phyloP scores from a whole-genome alignment of 2,113 vertebrate species.

The Zosterops lateralis region DNA sequence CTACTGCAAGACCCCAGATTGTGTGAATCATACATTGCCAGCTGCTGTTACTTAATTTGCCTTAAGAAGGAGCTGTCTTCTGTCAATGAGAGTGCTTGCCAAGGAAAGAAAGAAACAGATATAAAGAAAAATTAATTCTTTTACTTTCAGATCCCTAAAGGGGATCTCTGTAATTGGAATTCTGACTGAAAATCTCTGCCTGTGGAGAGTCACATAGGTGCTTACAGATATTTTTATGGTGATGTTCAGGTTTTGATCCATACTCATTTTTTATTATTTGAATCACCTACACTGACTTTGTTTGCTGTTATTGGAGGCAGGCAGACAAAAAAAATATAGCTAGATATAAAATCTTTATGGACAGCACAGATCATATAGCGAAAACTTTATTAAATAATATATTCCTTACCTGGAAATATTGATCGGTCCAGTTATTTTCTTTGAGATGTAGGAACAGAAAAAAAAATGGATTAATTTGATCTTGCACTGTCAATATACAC shows the following conservation, averaged over 20 bases:
- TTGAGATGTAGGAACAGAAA: neutral
- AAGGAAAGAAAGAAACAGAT: neutral
- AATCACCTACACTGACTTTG: neutral
- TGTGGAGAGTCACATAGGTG: neutral
- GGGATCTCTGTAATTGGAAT: neutral
- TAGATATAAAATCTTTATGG: neutral
- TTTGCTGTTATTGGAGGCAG: neutral
- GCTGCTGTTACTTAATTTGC: neutral
- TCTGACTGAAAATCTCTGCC: neutral
- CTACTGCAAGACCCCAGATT: neutral
- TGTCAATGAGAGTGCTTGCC: neutral
- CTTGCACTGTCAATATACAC: neutral
- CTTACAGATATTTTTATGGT: neutral
- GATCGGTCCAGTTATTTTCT: neutral
- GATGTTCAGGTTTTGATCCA: neutral
- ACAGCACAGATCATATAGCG: neutral
- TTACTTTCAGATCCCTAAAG: neutral
- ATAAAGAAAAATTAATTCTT: neutral
- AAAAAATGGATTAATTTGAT: neutral
- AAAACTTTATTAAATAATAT: neutral
- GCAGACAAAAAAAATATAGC: neutral
- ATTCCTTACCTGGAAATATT: neutral
- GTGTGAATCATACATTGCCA: neutral
- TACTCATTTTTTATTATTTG: neutral
- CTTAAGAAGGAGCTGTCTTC: conserved; percentile 12